These are phyloP conservation scores for Hemiprocne comata DNA, from an alignment of 2,113 vertebrate genomes.

Conservation along the genomic window DNA sequence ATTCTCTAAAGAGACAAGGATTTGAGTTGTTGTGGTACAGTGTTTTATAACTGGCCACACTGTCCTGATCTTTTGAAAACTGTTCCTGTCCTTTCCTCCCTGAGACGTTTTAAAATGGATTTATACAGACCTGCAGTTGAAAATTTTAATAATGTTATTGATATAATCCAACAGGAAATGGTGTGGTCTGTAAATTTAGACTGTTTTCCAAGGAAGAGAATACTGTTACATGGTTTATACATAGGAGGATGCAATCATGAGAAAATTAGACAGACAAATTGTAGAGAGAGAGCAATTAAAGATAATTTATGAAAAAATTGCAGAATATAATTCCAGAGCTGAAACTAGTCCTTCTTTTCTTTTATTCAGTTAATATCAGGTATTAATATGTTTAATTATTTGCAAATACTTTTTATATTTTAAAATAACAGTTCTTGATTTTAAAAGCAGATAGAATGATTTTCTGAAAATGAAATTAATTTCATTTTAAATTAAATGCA, in stretches of 20 bases:
- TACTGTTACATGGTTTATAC: not conserved
- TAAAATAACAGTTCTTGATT: not conserved
- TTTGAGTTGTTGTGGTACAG: not conserved
- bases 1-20: not conserved
- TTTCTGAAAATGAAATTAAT: not conserved
- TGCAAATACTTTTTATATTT: not conserved
- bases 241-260: not conserved
- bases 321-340: not conserved
- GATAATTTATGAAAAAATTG: not conserved
- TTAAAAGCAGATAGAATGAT: not conserved
- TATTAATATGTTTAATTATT: not conserved
- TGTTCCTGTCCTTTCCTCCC: not conserved
- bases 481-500: not conserved
- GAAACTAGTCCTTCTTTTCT: not conserved
- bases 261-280: slow-evolving; percentile 24
- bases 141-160: not conserved
- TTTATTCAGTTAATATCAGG: not conserved
- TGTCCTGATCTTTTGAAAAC: slow-evolving; percentile 45
- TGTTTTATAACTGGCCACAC: not conserved
- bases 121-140: not conserved
- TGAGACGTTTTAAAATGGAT: not conserved
- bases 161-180: not conserved
- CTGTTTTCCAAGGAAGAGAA: not conserved
- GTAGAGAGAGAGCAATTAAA: slow-evolving; percentile 28
- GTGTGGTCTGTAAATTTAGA: not conserved